Evolutionary conservation across 2,797 vertebrate genomes (phyloP).

Genomic region (Acrossocheilus wenchowensis): DNA sequence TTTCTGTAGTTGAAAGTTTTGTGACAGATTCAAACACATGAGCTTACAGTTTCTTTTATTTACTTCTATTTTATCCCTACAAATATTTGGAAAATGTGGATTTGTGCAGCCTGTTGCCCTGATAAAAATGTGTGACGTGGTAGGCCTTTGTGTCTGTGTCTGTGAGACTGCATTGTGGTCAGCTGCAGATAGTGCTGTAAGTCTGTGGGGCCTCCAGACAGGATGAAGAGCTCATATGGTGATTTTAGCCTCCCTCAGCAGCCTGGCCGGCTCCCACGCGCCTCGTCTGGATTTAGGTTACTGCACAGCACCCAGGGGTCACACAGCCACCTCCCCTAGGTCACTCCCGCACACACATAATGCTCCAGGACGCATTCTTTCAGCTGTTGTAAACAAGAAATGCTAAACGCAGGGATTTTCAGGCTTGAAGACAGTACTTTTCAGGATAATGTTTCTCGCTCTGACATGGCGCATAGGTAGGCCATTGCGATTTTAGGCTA

Average conservation of each 20-base stretch:
- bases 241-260: conserved; percentile 49
- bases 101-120: not conserved
- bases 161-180: conserved; percentile 8
- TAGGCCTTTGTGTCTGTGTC: not conserved
- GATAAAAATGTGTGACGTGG: not conserved
- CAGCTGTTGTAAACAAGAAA: conserved; percentile 37
- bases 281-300: conserved; percentile 55
- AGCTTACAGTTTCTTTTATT: not conserved
- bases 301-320: conserved; percentile 45
- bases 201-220: conserved; percentile 62
- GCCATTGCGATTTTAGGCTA: conserved; percentile 17
- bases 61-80: not conserved
- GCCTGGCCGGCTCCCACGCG: conserved; percentile 39
- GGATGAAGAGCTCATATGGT: conserved; percentile 59
- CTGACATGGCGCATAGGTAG: conserved; percentile 5
- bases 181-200: conserved; percentile 47
- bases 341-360: conserved; percentile 18
- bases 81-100: not conserved
- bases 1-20: not conserved
- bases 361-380: conserved; percentile 38
- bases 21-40: no score
- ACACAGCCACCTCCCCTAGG: conserved; percentile 28
- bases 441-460: conserved; percentile 26
- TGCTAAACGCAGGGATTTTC: conserved; percentile 25
- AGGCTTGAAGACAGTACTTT: conserved; percentile 17